These are phyloP conservation scores for Crotalus horridus DNA, from an alignment of 2,113 vertebrate genomes.

Conservation along the genomic window DNA sequence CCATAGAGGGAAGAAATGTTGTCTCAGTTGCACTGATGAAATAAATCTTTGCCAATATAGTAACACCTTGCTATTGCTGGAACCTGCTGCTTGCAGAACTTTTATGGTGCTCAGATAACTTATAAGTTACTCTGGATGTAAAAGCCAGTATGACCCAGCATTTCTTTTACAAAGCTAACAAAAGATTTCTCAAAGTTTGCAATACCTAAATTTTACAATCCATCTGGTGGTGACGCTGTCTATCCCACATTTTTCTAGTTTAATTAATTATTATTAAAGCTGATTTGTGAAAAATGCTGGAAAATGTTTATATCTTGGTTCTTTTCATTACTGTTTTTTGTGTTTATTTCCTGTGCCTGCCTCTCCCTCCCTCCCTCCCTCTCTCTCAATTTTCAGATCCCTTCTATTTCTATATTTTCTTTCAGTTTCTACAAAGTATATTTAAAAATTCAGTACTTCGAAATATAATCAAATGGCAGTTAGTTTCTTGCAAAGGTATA, in stretches of 20 bases:
- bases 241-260: too few relatives aligned
- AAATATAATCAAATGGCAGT: conserved; percentile 30
- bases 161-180: neutral
- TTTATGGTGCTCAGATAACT: neutral
- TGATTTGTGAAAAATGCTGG: neutral
- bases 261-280: neutral
- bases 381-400: conserved; percentile 26
- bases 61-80: neutral
- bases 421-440: conserved; percentile 9
- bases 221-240: too few relatives aligned
- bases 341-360: conserved; percentile 13
- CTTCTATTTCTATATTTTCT: neutral
- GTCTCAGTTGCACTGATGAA: neutral
- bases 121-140: neutral
- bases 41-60: neutral
- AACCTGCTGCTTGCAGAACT: neutral
- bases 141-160: neutral
- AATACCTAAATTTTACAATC: neutral
- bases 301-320: conserved; percentile 4
- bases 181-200: neutral
- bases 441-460: neutral
- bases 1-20: neutral
- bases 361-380: too few relatives aligned
- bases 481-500: neutral
- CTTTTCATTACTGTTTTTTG: conserved; percentile 51